Evolutionary conservation across 1,140 invertebrate species (phyloP), one percentile per base, ranked within the genome.

Genomic region (Penaeus vannamei): DNA sequence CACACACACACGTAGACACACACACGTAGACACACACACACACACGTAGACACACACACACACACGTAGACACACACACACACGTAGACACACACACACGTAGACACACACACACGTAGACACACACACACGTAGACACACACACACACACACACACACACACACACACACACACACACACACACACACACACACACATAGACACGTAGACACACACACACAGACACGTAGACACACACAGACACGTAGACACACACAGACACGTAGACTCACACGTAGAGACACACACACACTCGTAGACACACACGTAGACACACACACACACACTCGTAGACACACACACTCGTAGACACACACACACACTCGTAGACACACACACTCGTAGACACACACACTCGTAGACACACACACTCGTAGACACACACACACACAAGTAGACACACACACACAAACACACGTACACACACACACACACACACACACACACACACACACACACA

Each of bases 401-500:
- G 2, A 69, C 20, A 12, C 19, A 19, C 0, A 22, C 22, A 0
- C 22, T n/a, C 14, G 14, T 69, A 69, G 2, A 29, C 14, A 29
- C 14, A 14, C 64, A 69, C 64, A 69, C 64, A 14, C 64, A 69
- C 64, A 29, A 3, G 64, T 14, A 29, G 3, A 29, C 64, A 14
- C 64, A 69, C 64, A 69, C 64, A 69, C 14, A 69, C 64, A 29
- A 3, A 69, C 64, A 69, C 64, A 29, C 14, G 14, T 14, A 69
- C 64, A 69, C 64, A 69, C 14, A 69, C 64, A 69, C 64, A 69
- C 64, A 69, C 64, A 69, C 14, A 69, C 64, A 69, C 64, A 69
- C 64, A 69, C 3, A 14, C 64, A 69, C 64, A 69, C 64, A 69
- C 64, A 69, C 14, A 69, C 64, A 69, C 64, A 69, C 64, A 69